phyloP scores from a whole-genome alignment of 2,797 vertebrate species.

The Phylloscopus collybita region DNA sequence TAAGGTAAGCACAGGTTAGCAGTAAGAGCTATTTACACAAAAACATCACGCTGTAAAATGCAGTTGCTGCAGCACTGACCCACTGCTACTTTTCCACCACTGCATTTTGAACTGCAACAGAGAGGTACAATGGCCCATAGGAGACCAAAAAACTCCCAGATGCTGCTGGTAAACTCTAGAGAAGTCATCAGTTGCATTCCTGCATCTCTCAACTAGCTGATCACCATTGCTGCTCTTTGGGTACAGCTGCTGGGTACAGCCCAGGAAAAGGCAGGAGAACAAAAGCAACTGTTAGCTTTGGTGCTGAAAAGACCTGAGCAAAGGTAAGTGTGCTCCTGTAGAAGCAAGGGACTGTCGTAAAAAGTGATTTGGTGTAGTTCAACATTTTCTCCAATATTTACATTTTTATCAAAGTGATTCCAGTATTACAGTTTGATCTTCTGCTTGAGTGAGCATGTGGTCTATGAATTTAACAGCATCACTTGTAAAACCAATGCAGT shows the following conservation, averaged over 20 bases:
- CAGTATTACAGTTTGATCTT: background rate
- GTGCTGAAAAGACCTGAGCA: background rate
- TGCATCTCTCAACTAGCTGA: background rate
- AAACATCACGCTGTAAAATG: fast-evolving
- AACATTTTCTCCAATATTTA: background rate
- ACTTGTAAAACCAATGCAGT: background rate
- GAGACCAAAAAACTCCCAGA: background rate
- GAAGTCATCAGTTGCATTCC: background rate
- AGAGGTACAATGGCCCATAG: fast-evolving
- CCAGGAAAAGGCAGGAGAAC: background rate
- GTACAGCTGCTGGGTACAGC: background rate
- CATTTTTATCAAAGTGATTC: background rate
- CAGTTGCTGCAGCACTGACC: background rate
- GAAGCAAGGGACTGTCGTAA: background rate
- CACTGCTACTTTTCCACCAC: background rate
- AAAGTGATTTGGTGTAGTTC: background rate
- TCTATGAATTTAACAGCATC: background rate
- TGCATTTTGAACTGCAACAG: background rate
- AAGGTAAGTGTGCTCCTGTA: background rate
- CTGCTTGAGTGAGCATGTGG: background rate
- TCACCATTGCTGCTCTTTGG: background rate
- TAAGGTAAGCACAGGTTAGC: background rate
- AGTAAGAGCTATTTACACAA: background rate
- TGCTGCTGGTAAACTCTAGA: background rate
- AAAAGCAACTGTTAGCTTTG: background rate